Evolutionary conservation across 2,888 invertebrate genomes (phyloP).

Genomic region (Rotaria socialis): DNA sequence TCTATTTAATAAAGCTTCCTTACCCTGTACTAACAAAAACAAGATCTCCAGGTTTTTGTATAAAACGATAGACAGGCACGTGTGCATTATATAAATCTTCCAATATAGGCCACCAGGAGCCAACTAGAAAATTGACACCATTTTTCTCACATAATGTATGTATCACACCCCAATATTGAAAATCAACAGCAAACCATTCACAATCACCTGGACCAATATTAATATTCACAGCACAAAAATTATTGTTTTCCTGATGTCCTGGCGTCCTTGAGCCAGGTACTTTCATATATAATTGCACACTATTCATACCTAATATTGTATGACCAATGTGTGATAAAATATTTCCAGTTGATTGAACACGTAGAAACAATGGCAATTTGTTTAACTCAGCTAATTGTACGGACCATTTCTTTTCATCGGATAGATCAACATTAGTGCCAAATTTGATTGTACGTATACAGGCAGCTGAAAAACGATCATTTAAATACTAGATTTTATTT

Average conservation of each 20-base stretch:
- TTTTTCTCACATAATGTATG: constrained; percentile 83
- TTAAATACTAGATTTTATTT: background rate
- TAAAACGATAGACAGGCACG: constrained; percentile 89
- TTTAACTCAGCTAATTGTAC: constrained; percentile 85
- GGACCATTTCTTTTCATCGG: constrained; percentile 93
- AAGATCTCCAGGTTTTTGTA: constrained; percentile 90
- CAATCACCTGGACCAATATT: constrained; percentile 99
- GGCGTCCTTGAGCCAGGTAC: constrained; percentile 63
- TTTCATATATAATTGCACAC: constrained; percentile 98
- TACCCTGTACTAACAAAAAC: constrained; percentile 92
- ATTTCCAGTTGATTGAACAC: constrained; percentile 92
- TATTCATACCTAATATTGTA: constrained; percentile 97
- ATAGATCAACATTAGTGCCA: constrained; percentile 96
- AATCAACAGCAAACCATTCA: constrained; percentile 98
- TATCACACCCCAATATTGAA: constrained; percentile 94
- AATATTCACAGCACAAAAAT: constrained; percentile 94
- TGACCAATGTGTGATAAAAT: constrained; percentile 97
- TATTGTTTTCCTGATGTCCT: constrained; percentile 98
- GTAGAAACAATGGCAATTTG: constrained; percentile 92
- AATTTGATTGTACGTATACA: constrained; percentile 67
- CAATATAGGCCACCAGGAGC: constrained; percentile 96
- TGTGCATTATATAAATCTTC: constrained; percentile 88
- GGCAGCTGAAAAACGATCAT: background rate
- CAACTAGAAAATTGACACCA: constrained; percentile 87
- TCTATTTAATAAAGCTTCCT: background rate